A percentile compares a stretch with the other conserved stretches of the same genome.
Conservation (phyloP, 2,113 vertebrate genomes). For the Dendrocopos noguchii region DNA sequence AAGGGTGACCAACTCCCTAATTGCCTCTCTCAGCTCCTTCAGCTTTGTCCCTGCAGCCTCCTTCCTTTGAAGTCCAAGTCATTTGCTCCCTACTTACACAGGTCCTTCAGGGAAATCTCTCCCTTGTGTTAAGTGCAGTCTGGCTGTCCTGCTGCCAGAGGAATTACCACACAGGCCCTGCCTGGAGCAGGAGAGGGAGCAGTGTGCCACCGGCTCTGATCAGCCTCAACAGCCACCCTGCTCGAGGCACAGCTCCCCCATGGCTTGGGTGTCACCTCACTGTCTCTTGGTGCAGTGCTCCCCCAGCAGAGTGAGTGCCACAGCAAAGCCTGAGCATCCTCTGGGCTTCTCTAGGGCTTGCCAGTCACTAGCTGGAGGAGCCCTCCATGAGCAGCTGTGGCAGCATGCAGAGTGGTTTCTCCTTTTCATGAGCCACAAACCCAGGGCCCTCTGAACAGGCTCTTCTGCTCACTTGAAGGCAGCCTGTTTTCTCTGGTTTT, state of each 20-base stretch:
- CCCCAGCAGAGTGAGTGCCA: neutral
- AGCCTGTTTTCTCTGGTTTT: too few relatives aligned
- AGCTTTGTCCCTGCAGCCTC: neutral
- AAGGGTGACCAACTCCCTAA: neutral
- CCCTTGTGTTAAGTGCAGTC: neutral
- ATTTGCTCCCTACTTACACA: neutral
- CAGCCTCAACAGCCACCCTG: neutral
- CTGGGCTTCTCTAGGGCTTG: neutral
- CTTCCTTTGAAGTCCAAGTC: constrained; percentile 25
- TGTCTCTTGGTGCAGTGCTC: neutral
- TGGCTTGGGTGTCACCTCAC: neutral
- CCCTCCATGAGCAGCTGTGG: too few relatives aligned
- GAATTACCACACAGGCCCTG: neutral
- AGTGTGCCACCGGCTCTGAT: rapidly evolving
- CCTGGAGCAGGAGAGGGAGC: neutral
- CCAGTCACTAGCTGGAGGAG: too few relatives aligned
- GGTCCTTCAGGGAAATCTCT: neutral
- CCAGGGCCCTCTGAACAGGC: too few relatives aligned
- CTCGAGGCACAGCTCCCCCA: neutral
- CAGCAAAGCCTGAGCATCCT: neutral
- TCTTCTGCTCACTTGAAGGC: too few relatives aligned
- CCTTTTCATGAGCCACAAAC: too few relatives aligned
- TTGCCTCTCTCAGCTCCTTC: constrained; percentile 5
- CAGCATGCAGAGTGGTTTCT: too few relatives aligned
- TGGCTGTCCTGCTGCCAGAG: neutral